phyloP scores from a whole-genome alignment of 2,888 invertebrate genomes.

The Proisotoma minuta region DNA sequence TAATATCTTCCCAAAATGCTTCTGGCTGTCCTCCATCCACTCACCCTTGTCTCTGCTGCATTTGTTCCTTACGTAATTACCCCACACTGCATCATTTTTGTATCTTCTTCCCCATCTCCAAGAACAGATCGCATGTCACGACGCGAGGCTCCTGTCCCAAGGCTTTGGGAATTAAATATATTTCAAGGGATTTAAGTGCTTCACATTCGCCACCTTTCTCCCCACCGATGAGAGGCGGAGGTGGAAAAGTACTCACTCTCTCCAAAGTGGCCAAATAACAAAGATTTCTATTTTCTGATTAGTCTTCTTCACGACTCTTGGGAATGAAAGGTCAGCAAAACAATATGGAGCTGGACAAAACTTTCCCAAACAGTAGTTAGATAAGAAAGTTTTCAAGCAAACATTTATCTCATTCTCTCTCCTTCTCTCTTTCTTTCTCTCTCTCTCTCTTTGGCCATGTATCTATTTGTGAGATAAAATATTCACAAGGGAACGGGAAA shows the following conservation, averaged over 20 bases:
- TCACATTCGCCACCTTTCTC: background rate
- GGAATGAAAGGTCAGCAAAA: conserved; percentile 40
- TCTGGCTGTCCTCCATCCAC: conserved; percentile 10
- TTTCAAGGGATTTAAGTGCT: background rate
- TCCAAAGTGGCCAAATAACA: background rate
- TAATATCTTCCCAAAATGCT: conserved; percentile 28
- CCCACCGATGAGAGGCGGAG: background rate
- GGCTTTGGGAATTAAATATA: too few relatives aligned
- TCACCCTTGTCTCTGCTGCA: background rate
- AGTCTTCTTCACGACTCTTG: background rate
- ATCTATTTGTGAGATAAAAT: too few relatives aligned
- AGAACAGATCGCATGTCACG: too few relatives aligned
- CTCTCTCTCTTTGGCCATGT: too few relatives aligned
- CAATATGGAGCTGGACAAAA: background rate
- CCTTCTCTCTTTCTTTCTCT: too few relatives aligned
- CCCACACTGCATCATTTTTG: too few relatives aligned
- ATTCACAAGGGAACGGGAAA: conserved; percentile 21
- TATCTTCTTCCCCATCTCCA: too few relatives aligned
- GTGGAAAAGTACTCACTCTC: background rate
- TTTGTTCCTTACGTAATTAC: background rate
- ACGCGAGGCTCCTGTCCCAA: too few relatives aligned
- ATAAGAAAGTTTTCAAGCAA: conserved; percentile 7
- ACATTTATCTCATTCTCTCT: too few relatives aligned
- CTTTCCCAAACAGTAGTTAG: background rate
- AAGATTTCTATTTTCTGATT: conserved; percentile 6